These are phyloP conservation scores for Pyrocoelia pectoralis DNA, from an alignment of 2,888 invertebrate genomes.

Conservation along the genomic window DNA sequence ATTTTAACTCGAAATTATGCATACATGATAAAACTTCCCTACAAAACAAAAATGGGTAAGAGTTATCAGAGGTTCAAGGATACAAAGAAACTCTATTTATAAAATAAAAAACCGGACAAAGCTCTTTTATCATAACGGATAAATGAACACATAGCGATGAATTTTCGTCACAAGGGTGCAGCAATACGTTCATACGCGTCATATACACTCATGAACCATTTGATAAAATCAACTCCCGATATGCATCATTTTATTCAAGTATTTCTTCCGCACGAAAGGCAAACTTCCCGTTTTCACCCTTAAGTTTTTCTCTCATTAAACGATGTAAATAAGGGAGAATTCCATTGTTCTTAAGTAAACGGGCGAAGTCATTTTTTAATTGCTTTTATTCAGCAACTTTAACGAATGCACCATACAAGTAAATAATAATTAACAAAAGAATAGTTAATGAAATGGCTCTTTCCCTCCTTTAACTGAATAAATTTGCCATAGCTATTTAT, in stretches of 20 bases:
- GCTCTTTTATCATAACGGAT: slow-evolving; percentile 26
- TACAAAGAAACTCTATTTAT: background rate
- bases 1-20: background rate
- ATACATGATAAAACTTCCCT: too few species aligned
- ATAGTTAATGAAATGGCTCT: slow-evolving; percentile 3
- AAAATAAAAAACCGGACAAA: slow-evolving; percentile 18
- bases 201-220: slow-evolving; percentile 42
- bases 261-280: background rate
- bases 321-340: background rate
- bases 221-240: slow-evolving; percentile 38
- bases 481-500: slow-evolving; percentile 6
- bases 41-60: too few species aligned
- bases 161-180: slow-evolving; percentile 41
- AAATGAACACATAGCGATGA: slow-evolving; percentile 32
- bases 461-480: slow-evolving; percentile 3
- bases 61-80: too few species aligned
- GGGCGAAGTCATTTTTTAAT: background rate
- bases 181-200: slow-evolving; percentile 37
- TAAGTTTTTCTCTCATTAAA: background rate
- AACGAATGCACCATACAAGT: background rate
- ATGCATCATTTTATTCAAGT: slow-evolving; percentile 31
- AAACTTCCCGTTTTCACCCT: background rate
- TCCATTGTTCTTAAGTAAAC: background rate
- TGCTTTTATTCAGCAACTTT: background rate
- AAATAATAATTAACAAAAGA: background rate